A percentile compares a stretch with the other conserved stretches of the same genome.
Conservation (phyloP, 2,797 vertebrate genomes). For the Sebastes miniatus region DNA sequence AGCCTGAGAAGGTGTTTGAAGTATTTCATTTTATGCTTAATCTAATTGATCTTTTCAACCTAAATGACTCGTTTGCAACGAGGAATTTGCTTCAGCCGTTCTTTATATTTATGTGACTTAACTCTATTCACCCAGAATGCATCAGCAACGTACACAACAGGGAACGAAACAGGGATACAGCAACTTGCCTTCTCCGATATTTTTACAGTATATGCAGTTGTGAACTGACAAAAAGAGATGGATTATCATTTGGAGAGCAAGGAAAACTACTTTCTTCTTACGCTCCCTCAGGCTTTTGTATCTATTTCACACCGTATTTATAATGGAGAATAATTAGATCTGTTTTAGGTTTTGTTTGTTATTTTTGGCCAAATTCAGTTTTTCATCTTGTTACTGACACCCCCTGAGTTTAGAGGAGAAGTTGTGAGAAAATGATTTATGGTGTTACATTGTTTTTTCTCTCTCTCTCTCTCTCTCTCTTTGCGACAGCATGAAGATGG, state of each 20-base stretch:
- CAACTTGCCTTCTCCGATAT: accelerated
- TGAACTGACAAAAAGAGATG: slow-evolving; percentile 2
- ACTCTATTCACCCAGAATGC: neutral
- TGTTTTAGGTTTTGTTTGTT: neutral
- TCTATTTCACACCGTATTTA: neutral
- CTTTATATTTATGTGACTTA: neutral
- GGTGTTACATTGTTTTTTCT: neutral
- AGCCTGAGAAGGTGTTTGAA: too few species aligned
- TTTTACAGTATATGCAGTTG: neutral
- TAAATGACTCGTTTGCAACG: neutral
- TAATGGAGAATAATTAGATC: neutral
- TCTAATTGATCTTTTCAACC: neutral
- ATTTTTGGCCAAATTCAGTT: neutral
- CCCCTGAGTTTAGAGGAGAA: neutral
- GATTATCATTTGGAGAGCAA: neutral
- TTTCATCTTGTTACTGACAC: neutral
- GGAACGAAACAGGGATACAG: neutral
- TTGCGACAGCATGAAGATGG: slow-evolving; percentile 81
- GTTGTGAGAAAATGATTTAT: neutral
- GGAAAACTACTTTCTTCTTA: neutral
- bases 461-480: neutral
- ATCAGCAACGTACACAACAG: neutral
- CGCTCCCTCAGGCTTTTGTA: neutral
- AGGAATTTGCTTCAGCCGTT: neutral
- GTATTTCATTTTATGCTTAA: too few species aligned